Evolutionary conservation across 2,888 invertebrate genomes (phyloP).

Genomic region (Amblyjoppa fuscipennis): DNA sequence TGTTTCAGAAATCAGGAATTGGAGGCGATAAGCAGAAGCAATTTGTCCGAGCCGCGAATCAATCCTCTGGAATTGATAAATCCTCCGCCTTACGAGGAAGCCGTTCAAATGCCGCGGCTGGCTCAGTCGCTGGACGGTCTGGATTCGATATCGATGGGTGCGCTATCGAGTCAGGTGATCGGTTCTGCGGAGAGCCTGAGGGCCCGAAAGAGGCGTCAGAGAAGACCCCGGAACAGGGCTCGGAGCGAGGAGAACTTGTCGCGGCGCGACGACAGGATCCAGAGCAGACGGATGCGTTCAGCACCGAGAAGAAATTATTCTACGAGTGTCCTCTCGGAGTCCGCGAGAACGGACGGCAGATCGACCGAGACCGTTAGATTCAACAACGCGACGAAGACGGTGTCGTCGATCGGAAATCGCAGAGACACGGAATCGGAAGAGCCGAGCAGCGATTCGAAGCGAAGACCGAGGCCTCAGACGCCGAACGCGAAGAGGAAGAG

Average conservation of each 20-base stretch:
- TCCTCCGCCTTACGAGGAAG: constrained; percentile 92
- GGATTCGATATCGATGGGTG: constrained; percentile 75
- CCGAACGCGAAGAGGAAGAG: constrained; percentile 82
- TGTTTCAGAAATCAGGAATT: constrained; percentile 73
- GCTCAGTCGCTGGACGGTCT: constrained; percentile 83
- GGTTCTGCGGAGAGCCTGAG: constrained; percentile 81
- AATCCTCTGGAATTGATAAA: constrained; percentile 87
- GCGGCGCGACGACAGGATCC: constrained; percentile 75
- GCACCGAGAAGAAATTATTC: constrained; percentile 64
- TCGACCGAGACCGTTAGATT: constrained; percentile 65
- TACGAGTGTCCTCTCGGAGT: constrained; percentile 45
- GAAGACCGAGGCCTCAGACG: constrained; percentile 76
- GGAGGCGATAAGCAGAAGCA: constrained; percentile 70
- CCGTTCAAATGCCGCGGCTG: constrained; percentile 90
- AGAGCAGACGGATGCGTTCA: constrained; percentile 63
- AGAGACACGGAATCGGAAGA: constrained; percentile 69
- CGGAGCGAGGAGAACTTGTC: constrained; percentile 81
- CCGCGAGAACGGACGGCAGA: constrained; percentile 31
- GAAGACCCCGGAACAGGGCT: constrained; percentile 75
- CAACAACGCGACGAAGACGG: constrained; percentile 55
- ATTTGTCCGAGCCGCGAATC: constrained; percentile 86
- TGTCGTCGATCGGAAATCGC: constrained; percentile 55
- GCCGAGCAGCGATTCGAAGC: constrained; percentile 62
- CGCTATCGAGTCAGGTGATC: constrained; percentile 68
- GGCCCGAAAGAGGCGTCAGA: constrained; percentile 74